These are phyloP conservation scores for Pegoplata infirma DNA, from an alignment of 2,888 invertebrate genomes.

Conservation along the genomic window DNA sequence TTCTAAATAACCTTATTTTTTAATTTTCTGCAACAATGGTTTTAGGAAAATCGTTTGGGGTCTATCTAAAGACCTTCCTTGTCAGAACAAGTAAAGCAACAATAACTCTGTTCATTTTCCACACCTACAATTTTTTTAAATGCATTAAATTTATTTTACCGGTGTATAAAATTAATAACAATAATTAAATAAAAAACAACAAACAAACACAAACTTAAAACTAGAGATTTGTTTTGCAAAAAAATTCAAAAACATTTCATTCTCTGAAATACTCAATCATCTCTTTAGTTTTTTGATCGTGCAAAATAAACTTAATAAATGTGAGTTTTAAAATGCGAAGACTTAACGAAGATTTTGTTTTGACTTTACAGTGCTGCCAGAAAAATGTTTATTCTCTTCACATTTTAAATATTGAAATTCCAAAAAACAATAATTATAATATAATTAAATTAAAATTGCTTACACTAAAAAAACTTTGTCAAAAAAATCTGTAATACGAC, in stretches of 20 bases:
- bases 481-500: no score
- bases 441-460: no score
- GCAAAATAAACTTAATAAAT: background rate
- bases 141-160: constrained; percentile 4
- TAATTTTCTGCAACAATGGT: no score
- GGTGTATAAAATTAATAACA: constrained; percentile 9
- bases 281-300: background rate
- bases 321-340: constrained; percentile 14
- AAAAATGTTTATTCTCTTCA: background rate
- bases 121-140: constrained; percentile 18
- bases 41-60: no score
- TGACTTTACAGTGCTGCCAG: background rate
- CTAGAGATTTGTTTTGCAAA: constrained; percentile 11
- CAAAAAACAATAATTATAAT: no score
- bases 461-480: no score
- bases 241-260: background rate
- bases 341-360: constrained; percentile 15
- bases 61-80: no score
- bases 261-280: constrained; percentile 19
- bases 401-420: no score
- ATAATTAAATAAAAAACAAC: background rate
- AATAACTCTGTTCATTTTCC: background rate
- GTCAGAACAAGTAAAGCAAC: background rate
- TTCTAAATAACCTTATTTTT: no score
- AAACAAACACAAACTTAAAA: background rate